phyloP scores from a whole-genome alignment of 1,140 invertebrate genomes.

The Ladona fulva region DNA sequence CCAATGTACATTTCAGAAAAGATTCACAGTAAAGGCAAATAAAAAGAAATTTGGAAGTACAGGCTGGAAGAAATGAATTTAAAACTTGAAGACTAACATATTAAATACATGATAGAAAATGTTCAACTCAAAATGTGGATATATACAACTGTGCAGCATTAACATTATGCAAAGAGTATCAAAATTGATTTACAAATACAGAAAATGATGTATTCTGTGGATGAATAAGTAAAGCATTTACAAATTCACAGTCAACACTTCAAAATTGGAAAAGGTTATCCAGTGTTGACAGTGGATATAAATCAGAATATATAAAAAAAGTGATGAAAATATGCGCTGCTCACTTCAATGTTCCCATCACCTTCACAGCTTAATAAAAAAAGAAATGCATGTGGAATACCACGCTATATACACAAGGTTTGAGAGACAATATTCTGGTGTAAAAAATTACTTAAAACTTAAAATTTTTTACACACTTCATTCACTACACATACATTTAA shows the following conservation, averaged over 20 bases:
- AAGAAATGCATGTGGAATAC: background rate
- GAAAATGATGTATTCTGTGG: background rate
- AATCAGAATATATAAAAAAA: background rate
- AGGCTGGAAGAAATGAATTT: background rate
- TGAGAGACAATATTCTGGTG: background rate
- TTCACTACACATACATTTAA: background rate
- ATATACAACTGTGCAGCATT: slow-evolving; percentile 3
- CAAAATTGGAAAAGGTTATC: background rate
- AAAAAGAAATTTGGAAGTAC: background rate
- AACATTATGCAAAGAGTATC: background rate
- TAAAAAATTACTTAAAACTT: background rate
- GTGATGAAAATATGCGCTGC: background rate
- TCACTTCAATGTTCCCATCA: background rate
- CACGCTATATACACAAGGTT: background rate
- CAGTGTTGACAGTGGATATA: background rate
- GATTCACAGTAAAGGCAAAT: background rate
- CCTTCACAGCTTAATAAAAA: background rate
- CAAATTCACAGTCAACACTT: background rate
- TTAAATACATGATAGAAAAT: background rate
- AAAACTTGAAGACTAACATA: background rate
- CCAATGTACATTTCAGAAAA: background rate
- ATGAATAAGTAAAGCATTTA: background rate
- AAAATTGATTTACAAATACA: slow-evolving; percentile 2
- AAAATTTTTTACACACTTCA: background rate
- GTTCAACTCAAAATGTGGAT: background rate